Conservation (phyloP, 1,140 invertebrate genomes). For the Triops cancriformis region DNA sequence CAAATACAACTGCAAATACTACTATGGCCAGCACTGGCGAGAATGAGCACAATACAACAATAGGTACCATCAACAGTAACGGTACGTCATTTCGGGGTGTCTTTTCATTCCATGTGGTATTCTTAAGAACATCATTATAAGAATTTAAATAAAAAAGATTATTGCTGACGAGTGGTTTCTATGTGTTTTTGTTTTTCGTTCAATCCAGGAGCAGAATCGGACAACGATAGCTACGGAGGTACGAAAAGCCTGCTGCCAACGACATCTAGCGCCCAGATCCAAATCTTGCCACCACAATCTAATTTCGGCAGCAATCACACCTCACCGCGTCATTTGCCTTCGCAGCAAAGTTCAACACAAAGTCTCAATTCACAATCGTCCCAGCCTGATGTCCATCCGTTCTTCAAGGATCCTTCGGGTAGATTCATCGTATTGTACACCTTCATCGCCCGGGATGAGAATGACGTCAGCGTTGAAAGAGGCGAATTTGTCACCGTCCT, state of each 20-base stretch:
- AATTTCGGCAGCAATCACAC: constrained; percentile 33
- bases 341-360: constrained; percentile 22
- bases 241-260: constrained; percentile 42
- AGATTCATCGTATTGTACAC: constrained; percentile 87
- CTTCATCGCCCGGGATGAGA: constrained; percentile 84
- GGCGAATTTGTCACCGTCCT: constrained; percentile 90
- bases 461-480: constrained; percentile 84
- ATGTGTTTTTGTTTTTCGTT: no score
- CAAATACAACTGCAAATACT: background rate
- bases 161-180: no score
- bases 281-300: background rate
- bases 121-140: no score
- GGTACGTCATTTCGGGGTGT: constrained; percentile 26
- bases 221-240: constrained; percentile 53
- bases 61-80: constrained; percentile 33
- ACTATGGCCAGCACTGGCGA: constrained; percentile 22
- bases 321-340: constrained; percentile 28
- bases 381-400: constrained; percentile 66
- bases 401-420: constrained; percentile 82
- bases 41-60: constrained; percentile 35
- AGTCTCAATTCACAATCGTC: constrained; percentile 43
- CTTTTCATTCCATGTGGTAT: constrained; percentile 3
- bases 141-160: no score
- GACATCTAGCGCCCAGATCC: constrained; percentile 18
- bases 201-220: constrained; percentile 44